Conservation (phyloP, 2,797 vertebrate species). For the Dendrocincla fuliginosa region DNA sequence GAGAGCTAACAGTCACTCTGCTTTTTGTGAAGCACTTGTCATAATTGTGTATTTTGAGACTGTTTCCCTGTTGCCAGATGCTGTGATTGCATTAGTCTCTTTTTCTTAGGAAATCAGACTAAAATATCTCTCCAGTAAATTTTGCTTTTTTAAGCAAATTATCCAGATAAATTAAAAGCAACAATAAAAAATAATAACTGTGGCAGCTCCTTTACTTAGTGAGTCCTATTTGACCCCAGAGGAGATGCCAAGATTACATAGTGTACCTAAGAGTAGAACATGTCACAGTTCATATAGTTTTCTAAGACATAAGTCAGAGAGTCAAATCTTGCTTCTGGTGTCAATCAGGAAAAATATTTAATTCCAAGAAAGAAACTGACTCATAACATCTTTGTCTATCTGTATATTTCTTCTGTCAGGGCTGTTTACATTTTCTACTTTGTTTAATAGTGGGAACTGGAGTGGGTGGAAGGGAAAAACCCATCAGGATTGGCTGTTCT, state of each 20-base stretch:
- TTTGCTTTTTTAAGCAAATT: not conserved
- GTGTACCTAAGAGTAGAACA: not conserved
- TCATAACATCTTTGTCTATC: not conserved
- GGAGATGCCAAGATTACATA: not conserved
- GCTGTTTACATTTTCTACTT: slow-evolving; percentile 21
- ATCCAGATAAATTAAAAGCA: not conserved
- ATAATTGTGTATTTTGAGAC: not conserved
- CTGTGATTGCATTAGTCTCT: not conserved
- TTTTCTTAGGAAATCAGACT: not conserved
- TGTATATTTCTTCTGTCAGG: not conserved
- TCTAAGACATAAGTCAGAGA: not conserved
- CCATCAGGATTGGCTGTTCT: not conserved
- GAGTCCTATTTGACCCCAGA: not conserved
- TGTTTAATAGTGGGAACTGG: not conserved
- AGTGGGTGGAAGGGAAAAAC: not conserved
- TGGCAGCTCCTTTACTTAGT: not conserved
- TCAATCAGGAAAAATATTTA: not conserved
- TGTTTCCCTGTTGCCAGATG: not conserved
- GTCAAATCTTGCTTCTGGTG: not conserved
- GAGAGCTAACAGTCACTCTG: not conserved
- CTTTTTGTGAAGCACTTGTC: not conserved
- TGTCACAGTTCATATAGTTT: not conserved
- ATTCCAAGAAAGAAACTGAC: not conserved
- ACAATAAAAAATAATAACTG: not conserved
- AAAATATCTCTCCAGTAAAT: not conserved